Conservation (phyloP, 2,797 vertebrate genomes). For the Naso thynnoides region DNA sequence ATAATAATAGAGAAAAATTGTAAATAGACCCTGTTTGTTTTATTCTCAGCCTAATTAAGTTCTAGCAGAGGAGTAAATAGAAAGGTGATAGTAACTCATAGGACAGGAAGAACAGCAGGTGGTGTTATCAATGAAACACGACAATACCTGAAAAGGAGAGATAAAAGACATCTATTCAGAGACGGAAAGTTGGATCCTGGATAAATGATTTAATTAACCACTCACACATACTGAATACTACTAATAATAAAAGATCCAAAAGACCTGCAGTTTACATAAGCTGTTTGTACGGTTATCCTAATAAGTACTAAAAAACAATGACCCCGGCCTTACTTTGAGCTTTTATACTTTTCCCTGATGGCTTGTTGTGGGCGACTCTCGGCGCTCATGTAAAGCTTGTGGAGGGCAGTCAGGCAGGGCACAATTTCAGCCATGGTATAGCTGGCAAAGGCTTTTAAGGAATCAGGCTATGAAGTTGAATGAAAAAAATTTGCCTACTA, state of each 20-base stretch:
- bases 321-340: conserved; percentile 84
- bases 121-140: conserved; percentile 73
- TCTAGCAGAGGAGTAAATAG: conserved; percentile 28
- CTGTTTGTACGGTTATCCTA: neutral
- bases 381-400: conserved; percentile 85
- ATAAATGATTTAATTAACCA: neutral
- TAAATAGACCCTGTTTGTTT: conserved; percentile 48
- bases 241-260: neutral
- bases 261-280: neutral
- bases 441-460: conserved; percentile 88
- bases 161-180: neutral
- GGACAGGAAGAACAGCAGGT: conserved; percentile 60
- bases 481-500: neutral
- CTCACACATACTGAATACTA: neutral
- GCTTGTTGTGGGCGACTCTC: conserved; percentile 87
- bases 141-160: conserved; percentile 70
- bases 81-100: conserved; percentile 40
- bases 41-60: conserved; percentile 12
- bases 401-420: conserved; percentile 89
- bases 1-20: too few relatives aligned
- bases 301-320: neutral
- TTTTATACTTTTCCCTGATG: conserved; percentile 90
- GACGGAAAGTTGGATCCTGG: neutral
- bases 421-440: conserved; percentile 88
- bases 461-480: conserved; percentile 82